Percentiles rank a stretch among this genome's conserved stretches.
These are phyloP conservation scores for Gymnodraco acuticeps DNA, from an alignment of 2,797 vertebrate genomes.

Conservation along the genomic window DNA sequence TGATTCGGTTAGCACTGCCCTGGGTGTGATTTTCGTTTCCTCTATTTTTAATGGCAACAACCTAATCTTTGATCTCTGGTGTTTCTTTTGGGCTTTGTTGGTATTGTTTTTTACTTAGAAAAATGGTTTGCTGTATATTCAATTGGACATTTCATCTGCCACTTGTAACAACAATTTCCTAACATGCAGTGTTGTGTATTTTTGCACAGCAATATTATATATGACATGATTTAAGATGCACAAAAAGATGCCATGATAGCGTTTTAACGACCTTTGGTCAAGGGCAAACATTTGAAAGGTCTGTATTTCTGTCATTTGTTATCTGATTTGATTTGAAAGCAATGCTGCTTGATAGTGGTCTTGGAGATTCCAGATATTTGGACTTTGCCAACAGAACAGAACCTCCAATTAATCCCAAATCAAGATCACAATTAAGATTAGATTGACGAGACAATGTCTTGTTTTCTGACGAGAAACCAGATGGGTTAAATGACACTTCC, in stretches of 20 bases:
- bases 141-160: slow-evolving; percentile 8
- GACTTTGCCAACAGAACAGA: neutral
- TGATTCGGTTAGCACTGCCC: slow-evolving; percentile 45
- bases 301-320: neutral
- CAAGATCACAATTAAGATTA: no score
- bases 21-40: slow-evolving; percentile 41
- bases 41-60: slow-evolving; percentile 31
- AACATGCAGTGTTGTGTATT: slow-evolving; percentile 8
- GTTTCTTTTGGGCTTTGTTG: slow-evolving; percentile 38
- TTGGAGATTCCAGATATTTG: neutral
- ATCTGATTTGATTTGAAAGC: neutral
- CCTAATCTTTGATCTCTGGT: slow-evolving; percentile 29
- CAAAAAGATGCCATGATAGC: neutral
- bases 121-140: slow-evolving; percentile 27
- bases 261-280: neutral
- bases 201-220: neutral
- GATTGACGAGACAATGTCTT: neutral
- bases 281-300: slow-evolving; percentile 1
- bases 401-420: neutral
- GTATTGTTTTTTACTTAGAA: slow-evolving; percentile 6
- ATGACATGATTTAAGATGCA: slow-evolving; percentile 4
- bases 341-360: neutral
- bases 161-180: slow-evolving; percentile 4
- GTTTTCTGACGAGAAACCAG: neutral
- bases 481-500: neutral